These are phyloP conservation scores for Fistularia commersonii DNA, from an alignment of 2,797 vertebrate genomes.

Conservation along the genomic window DNA sequence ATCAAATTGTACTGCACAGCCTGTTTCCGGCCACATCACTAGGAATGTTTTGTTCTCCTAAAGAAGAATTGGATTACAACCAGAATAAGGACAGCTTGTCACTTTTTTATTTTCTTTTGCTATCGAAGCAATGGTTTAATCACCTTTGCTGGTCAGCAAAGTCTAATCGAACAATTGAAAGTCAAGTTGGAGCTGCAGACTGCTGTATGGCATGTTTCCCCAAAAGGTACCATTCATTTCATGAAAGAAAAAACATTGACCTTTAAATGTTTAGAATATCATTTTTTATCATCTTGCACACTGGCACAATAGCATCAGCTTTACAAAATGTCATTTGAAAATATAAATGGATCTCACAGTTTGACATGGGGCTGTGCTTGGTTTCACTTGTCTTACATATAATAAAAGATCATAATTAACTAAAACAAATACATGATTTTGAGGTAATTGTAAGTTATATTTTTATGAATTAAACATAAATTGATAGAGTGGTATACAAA, in stretches of 20 bases:
- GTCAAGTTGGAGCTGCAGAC: not conserved
- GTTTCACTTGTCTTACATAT: no score
- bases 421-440: no score
- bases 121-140: not conserved
- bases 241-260: not conserved
- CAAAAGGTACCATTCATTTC: not conserved
- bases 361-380: not conserved
- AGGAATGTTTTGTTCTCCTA: not conserved
- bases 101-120: not conserved
- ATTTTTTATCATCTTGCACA: no score
- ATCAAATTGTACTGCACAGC: not conserved
- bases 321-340: no score
- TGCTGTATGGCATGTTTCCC: not conserved
- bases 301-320: no score
- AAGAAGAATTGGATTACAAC: not conserved
- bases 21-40: not conserved
- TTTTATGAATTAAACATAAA: no score
- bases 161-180: not conserved
- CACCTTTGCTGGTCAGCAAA: not conserved
- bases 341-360: no score
- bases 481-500: no score
- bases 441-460: no score
- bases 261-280: no score
- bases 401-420: no score
- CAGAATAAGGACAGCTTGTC: not conserved